Evolutionary conservation across 2,888 invertebrate genomes (phyloP), one percentile per base, ranked within the genome.

Genomic region (Caenorhabditis afra): DNA sequence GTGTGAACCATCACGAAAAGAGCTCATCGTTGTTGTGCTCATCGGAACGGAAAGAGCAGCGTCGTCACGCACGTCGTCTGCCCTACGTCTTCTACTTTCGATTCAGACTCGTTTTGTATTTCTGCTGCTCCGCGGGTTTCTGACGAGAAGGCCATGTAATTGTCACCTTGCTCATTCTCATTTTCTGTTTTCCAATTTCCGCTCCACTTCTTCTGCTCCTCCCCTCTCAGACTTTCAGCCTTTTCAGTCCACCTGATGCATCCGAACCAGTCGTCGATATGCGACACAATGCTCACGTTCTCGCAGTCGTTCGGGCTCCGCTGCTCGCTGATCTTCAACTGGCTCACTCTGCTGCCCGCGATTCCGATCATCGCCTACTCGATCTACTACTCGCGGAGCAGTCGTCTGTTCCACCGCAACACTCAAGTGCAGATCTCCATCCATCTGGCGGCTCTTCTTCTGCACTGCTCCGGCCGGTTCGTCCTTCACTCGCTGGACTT

Each of bases 401-500:
- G 41, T 22, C n/a, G 20, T 14, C 12, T 61, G 11, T 68, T 74
- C 16, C 74, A 74, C n/a, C 65, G 39, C 18, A 74, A 74, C 44
- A 74, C 74, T 3, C 65, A 66, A n/a, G 8, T 65, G 0, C 65
- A 65, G 49, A 45, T 74, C 1, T 22, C 22, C 5, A 39, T 74
- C 50, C 74, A 74, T 50, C 39, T 74, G 35, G 37, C 10, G 1
- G 74, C 58, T 4, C n/a, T 74, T 22, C 22, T 65, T 35, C n/a
- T 74, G 22, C 74, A 74, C 45, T 74, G 65, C 50, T 12, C 37
- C 8, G 74, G 74, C 22, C 65, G 74, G 45, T 65, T 74, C 18
- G 12, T 52, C 23, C 59, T 74, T 1, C 65, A 74, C 47, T 57
- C 74, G 5, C 41, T 57, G 5, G 74, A 74, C 39, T 52, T 74